Conservation (phyloP, 2,797 vertebrate species). For the Takifugu ocellatus region DNA sequence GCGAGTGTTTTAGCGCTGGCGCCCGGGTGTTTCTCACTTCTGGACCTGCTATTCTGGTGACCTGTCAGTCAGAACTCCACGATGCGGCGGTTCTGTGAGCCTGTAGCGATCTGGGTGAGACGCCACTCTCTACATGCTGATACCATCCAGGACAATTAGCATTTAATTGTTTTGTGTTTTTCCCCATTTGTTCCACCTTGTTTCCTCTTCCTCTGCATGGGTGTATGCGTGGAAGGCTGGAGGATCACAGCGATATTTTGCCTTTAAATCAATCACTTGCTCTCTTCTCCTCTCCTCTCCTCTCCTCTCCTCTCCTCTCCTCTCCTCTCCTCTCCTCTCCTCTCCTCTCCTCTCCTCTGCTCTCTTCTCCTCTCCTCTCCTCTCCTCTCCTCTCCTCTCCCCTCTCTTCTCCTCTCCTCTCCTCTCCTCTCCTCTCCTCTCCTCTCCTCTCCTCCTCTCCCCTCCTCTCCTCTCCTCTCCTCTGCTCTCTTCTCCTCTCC, state of each 20-base stretch:
- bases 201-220: slow-evolving; percentile 48
- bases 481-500: too few relatives aligned
- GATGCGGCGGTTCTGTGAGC: slow-evolving; percentile 17
- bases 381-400: too few relatives aligned
- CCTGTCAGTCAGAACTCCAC: slow-evolving; percentile 55
- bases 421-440: rapidly evolving
- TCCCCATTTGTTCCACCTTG: slow-evolving; percentile 53
- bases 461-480: too few relatives aligned
- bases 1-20: slow-evolving; percentile 49
- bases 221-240: slow-evolving; percentile 49
- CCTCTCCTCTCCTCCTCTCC: too few relatives aligned
- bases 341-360: too few relatives aligned
- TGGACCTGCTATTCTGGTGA: slow-evolving; percentile 62
- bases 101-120: slow-evolving; percentile 3
- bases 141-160: slow-evolving; percentile 64
- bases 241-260: slow-evolving; percentile 46
- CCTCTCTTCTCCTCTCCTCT: rapidly evolving
- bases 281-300: slow-evolving; percentile 8
- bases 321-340: too few relatives aligned
- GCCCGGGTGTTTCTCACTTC: slow-evolving; percentile 53
- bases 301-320: too few relatives aligned
- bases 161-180: slow-evolving; percentile 70
- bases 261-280: slow-evolving; percentile 28
- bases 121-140: slow-evolving; percentile 42
- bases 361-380: too few relatives aligned